Evolutionary conservation across 2,797 vertebrate genomes (phyloP), one percentile per base, ranked within the genome.

Genomic region (Leontocebus nigricollis): DNA sequence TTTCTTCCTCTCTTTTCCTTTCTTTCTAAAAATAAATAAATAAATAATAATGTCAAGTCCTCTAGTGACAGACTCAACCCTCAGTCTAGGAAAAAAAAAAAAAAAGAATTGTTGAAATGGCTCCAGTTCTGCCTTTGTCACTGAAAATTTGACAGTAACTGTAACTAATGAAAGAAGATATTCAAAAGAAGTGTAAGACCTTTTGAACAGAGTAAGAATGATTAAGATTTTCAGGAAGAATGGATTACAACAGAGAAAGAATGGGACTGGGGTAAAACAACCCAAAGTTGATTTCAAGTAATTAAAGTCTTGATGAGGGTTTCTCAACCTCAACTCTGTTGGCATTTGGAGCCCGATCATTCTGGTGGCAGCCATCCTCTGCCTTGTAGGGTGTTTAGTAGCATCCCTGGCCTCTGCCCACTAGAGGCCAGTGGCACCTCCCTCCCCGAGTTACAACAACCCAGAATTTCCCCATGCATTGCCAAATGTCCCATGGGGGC

Each of bases 201-300:
- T 73, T 92, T 92, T 36, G 10, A 79, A 41, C 14, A 55, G 48
- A 12, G 52, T 84, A n/a, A 70, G 41, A 36, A 83, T 67, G 33
- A n/a, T 80, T 64, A n/a, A 73, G n/a, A 75, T 57, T 76, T 95
- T 92, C 83, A n/a, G 17, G 59, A 83, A 93, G n/a, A 92, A 30
- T 46, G 17, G 17, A 33, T 64, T 83, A 70, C 44, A 52, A n/a
- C n/a, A 36, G 33, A 81, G 39, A 59, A 86, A 75, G 55, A 59
- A 12, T 7, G 41, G 36, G 27, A 67, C 1, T 24, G 44, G 64
- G 36, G 27, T 1, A 50, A 57, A 73, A 55, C 19, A 50, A 70
- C 22, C 41, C 81, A 64, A 50, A 61, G 15, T 73, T 13, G 39
- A 1, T 75, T n/a, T 83, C 20, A 90, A 67, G 52, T 52, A 52